Evolutionary conservation across 2,888 invertebrate genomes (phyloP), one percentile per base, ranked within the genome.

Genomic region (Drosophila quasianomalipes): DNA sequence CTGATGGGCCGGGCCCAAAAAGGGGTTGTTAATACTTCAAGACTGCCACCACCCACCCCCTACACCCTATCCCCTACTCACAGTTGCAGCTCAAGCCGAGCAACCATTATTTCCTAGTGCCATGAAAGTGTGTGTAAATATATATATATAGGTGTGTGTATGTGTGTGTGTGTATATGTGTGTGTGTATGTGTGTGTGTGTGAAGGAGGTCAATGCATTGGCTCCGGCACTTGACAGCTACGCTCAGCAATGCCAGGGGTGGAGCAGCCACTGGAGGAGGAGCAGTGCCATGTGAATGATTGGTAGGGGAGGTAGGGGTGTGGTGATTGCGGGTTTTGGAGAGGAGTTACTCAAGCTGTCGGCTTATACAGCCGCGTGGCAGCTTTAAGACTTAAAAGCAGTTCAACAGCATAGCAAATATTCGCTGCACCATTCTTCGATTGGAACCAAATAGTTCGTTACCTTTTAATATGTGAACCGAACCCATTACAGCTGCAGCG

Each of bases 161-260:
- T 63, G 51, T 52, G 54, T 68, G 64, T 22, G 22, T 1, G 1
- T 22, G 1, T 22, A 1, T 22, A 1, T 76, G 41, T 63, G 60
- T 70, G 39, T 52, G 35, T 66, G 44, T 49, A 39, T 52, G n/a
- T 67, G 49, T 71, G 74, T 64, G 71, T 69, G 81, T 77, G 77
- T 80, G 84, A 84, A 82, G 84, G 84, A 86, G 84, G 84, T 84
- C 84, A 84, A 84, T 84, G 84, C 80, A 86, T 84, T 81, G 83
- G 80, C 81, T 70, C 57, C 60, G 76, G 57, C 77, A 83, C 81
- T 83, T 84, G 79, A 84, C 74, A 79, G 72, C 69, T 63, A 68
- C 60, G 72, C 55, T 59, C 61, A 72, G 74, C 79, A 61, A 44
- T 47, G 53, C n/a, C 68, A 39, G 52, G 44, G 66, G 35, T 44